A percentile compares a stretch with the other conserved stretches of the same genome.
Conservation (phyloP, 2,888 invertebrate genomes). For the Agonopterix subpropinquella region DNA sequence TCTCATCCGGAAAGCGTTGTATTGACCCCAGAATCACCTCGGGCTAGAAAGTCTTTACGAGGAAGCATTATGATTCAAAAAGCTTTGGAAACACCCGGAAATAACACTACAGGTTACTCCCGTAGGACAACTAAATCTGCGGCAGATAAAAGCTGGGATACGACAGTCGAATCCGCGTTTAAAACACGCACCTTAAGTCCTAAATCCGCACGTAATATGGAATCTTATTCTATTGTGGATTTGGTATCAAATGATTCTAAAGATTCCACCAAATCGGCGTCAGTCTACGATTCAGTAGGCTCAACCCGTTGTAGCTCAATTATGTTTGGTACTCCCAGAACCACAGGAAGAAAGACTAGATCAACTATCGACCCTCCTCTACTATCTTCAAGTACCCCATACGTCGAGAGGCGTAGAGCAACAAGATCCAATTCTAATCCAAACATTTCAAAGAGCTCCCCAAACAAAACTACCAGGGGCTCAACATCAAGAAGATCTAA, state of each 20-base stretch:
- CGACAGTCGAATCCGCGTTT: slow-evolving; percentile 15
- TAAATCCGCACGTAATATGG: slow-evolving; percentile 24
- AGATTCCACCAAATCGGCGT: slow-evolving; percentile 23
- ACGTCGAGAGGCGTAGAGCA: slow-evolving; percentile 15
- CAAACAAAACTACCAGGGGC: slow-evolving; percentile 11
- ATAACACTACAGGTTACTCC: slow-evolving; percentile 12
- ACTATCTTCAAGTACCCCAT: slow-evolving; percentile 47
- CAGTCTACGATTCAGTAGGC: slow-evolving; percentile 41
- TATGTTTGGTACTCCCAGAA: slow-evolving; percentile 33
- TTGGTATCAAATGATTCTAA: slow-evolving; percentile 41
- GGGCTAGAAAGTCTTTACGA: slow-evolving; percentile 26
- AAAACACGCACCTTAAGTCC: slow-evolving; percentile 31
- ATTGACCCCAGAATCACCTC: slow-evolving; percentile 19
- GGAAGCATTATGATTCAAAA: slow-evolving; percentile 32
- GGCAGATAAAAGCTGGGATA: slow-evolving; percentile 16
- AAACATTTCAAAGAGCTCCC: slow-evolving; percentile 12
- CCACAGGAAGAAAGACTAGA: slow-evolving; percentile 24
- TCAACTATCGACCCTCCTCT: slow-evolving; percentile 28
- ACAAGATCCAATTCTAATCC: slow-evolving; percentile 22
- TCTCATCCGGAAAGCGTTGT: slow-evolving; percentile 13
- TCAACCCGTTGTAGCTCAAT: slow-evolving; percentile 21
- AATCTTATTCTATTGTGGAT: slow-evolving; percentile 59
- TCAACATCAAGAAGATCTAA: slow-evolving; percentile 24
- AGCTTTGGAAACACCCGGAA: slow-evolving; percentile 18
- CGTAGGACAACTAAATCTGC: slow-evolving; percentile 12